These are phyloP conservation scores for Pseudolaguvia tuberculata DNA, from an alignment of 2,113 vertebrate species.

Conservation along the genomic window DNA sequence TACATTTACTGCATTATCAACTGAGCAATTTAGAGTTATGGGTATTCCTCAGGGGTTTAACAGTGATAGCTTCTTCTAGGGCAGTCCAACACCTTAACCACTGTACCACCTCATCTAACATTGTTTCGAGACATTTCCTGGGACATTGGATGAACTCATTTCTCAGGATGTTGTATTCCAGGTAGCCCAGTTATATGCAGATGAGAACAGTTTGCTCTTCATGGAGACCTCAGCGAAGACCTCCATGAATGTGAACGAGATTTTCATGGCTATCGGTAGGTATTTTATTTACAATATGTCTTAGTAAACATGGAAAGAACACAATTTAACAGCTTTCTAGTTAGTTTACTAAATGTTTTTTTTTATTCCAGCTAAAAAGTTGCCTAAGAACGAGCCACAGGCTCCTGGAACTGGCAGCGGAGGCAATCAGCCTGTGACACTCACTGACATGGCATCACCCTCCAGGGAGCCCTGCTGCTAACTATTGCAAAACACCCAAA, in stretches of 20 bases:
- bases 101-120: too few species aligned
- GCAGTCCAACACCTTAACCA: too few species aligned
- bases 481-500: conserved; percentile 73
- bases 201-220: conserved; percentile 97
- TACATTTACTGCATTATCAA: too few species aligned
- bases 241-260: conserved; percentile 97
- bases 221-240: conserved; percentile 99
- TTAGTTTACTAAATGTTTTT: background rate
- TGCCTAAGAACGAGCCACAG: conserved; percentile 95
- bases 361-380: conserved; percentile 76
- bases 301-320: background rate
- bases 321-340: background rate
- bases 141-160: background rate
- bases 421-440: conserved; percentile 87
- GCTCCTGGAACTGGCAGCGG: conserved; percentile 75
- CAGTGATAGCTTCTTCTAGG: background rate
- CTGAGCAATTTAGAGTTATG: too few species aligned
- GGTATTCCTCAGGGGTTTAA: too few species aligned
- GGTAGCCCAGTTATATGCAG: conserved; percentile 96
- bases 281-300: conserved; percentile 37
- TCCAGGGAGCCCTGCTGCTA: conserved; percentile 89
- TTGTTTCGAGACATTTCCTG: too few species aligned
- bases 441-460: conserved; percentile 85
- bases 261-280: conserved; percentile 99
- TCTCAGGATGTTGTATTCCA: conserved; percentile 55